Percentiles rank a stretch among this genome's conserved stretches.
Conservation (phyloP, 2,888 invertebrate species). For the Chrysomela aeneicollis region DNA sequence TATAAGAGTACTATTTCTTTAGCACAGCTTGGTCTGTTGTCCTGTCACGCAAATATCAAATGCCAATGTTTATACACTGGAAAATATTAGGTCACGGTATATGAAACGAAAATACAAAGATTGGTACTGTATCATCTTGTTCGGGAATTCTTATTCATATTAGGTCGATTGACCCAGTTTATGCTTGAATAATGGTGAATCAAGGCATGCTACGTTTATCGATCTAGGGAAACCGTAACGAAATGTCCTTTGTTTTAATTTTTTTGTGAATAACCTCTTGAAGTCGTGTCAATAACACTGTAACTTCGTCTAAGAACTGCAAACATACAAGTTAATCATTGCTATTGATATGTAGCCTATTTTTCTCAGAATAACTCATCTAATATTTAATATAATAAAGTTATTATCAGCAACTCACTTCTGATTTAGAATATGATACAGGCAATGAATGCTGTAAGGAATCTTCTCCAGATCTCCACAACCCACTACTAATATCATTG, state of each 20-base stretch:
- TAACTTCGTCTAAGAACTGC: no score
- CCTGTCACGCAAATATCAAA: neutral
- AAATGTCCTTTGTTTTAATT: neutral
- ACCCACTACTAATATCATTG: neutral
- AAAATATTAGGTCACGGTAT: conserved; percentile 35
- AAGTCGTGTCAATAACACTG: no score
- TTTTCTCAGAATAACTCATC: no score
- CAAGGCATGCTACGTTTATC: conserved; percentile 42
- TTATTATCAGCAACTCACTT: no score
- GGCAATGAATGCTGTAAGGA: conserved; percentile 5
- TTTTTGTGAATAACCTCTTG: no score
- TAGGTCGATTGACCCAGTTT: conserved; percentile 45
- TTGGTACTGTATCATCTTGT: conserved; percentile 24
- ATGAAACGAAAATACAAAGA: conserved; percentile 24
- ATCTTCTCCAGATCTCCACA: neutral
- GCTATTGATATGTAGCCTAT: no score
- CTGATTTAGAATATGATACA: conserved; percentile 33
- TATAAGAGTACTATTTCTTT: neutral
- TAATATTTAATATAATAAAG: no score
- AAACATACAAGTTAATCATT: no score
- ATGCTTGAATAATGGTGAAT: conserved; percentile 37
- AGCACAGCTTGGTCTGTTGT: neutral
- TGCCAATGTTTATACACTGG: conserved; percentile 2
- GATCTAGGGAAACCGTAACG: conserved; percentile 17
- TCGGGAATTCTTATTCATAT: conserved; percentile 42